Percentiles rank a stretch among this genome's conserved stretches.
Evolutionary conservation across 1,140 invertebrate species (phyloP).

Genomic region (Zaprionus gabonicus): DNA sequence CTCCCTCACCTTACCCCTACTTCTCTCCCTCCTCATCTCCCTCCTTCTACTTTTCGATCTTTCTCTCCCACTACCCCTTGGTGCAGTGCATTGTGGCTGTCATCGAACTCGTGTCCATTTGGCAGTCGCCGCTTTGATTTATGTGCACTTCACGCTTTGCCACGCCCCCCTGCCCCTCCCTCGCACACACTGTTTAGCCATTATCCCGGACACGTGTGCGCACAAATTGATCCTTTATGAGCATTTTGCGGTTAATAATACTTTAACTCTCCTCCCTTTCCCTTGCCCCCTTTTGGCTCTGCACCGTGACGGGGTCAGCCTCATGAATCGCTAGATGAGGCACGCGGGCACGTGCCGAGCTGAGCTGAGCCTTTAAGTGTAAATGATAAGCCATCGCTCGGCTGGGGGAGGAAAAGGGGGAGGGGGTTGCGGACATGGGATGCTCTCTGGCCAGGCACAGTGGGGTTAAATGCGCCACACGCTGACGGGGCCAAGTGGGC

Average conservation of each 20-base stretch:
- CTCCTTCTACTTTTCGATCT: neutral
- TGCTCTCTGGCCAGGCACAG: neutral
- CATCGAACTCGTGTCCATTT: slow-evolving; percentile 57
- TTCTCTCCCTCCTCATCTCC: neutral
- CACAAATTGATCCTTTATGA: slow-evolving; percentile 83
- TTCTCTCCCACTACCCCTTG: neutral
- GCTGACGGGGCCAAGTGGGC: slow-evolving; percentile 28
- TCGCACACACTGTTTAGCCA: slow-evolving; percentile 28
- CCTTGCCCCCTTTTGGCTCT: neutral
- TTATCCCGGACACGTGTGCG: slow-evolving; percentile 77
- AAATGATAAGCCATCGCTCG: slow-evolving; percentile 69
- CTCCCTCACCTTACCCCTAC: neutral
- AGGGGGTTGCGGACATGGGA: neutral
- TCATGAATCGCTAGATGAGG: slow-evolving; percentile 44
- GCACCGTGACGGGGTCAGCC: slow-evolving; percentile 17
- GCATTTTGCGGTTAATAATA: slow-evolving; percentile 83
- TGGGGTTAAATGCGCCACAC: slow-evolving; percentile 62
- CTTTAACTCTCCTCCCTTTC: slow-evolving; percentile 37
- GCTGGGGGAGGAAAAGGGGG: neutral
- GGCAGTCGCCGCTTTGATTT: slow-evolving; percentile 71
- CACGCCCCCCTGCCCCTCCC: neutral
- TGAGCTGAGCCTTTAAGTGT: slow-evolving; percentile 71
- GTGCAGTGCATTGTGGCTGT: slow-evolving; percentile 18
- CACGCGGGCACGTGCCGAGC: slow-evolving; percentile 61
- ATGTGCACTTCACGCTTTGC: slow-evolving; percentile 68